These are phyloP conservation scores for Grammomys surdaster DNA, from an alignment of 2,113 vertebrate species.

Conservation along the genomic window DNA sequence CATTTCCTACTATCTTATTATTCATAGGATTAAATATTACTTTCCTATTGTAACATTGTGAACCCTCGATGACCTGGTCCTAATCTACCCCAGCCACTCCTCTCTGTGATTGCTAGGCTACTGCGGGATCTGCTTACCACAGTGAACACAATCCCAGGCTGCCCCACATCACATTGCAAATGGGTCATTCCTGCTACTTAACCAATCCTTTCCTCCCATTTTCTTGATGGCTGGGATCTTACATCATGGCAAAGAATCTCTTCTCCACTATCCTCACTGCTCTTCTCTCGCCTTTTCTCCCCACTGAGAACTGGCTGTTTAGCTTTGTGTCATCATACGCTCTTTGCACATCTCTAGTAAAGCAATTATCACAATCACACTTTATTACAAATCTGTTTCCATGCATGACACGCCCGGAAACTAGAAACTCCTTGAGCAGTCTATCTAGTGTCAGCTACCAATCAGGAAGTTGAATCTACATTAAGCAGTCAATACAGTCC, in stretches of 20 bases:
- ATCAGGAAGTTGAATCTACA: not conserved
- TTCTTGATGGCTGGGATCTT: not conserved
- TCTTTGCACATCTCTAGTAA: not conserved
- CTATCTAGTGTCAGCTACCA: not conserved
- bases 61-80: not conserved
- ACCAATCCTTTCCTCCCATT: not conserved
- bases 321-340: not conserved
- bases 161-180: not conserved
- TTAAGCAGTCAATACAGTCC: not conserved
- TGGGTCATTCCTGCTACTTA: not conserved
- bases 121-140: fast-evolving
- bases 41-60: not conserved
- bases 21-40: not conserved
- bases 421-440: not conserved
- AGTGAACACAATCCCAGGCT: not conserved
- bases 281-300: not conserved
- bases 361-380: not conserved
- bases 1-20: not conserved
- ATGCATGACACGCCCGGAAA: not conserved
- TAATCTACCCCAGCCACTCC: not conserved
- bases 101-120: not conserved
- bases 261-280: not conserved
- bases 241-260: not conserved
- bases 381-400: not conserved
- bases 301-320: not conserved